Percentiles rank a stretch among this genome's conserved stretches.
phyloP scores from a whole-genome alignment of 2,113 vertebrate genomes.

The Recurvirostra avosetta region DNA sequence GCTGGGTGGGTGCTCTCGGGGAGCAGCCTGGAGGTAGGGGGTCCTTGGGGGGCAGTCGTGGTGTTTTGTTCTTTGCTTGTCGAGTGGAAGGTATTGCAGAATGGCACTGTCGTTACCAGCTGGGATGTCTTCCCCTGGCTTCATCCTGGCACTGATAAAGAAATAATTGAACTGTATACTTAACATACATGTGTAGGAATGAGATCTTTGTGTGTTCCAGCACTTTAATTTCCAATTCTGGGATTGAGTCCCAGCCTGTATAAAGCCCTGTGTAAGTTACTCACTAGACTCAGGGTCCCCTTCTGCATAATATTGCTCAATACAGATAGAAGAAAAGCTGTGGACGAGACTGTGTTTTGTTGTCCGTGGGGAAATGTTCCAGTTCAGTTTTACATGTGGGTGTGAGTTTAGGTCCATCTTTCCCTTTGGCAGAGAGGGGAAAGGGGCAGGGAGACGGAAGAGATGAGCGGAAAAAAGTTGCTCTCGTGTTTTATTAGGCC shows the following conservation, averaged over 20 bases:
- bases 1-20: background rate
- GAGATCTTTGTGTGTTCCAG: background rate
- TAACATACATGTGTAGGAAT: background rate
- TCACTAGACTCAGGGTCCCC: background rate
- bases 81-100: background rate
- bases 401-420: background rate
- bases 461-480: background rate
- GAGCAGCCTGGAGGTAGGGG: background rate
- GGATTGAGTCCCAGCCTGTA: background rate
- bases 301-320: background rate
- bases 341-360: background rate
- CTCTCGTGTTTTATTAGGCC: background rate
- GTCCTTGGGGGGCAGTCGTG: background rate
- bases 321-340: background rate
- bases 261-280: background rate
- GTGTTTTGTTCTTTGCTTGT: background rate
- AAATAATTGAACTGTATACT: background rate
- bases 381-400: background rate
- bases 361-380: background rate
- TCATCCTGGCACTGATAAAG: background rate
- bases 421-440: background rate
- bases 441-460: background rate
- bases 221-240: background rate
- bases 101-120: background rate
- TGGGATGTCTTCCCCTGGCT: background rate